These are phyloP conservation scores for Ceraclea dissimilis DNA, from an alignment of 2,888 invertebrate species.

Conservation along the genomic window DNA sequence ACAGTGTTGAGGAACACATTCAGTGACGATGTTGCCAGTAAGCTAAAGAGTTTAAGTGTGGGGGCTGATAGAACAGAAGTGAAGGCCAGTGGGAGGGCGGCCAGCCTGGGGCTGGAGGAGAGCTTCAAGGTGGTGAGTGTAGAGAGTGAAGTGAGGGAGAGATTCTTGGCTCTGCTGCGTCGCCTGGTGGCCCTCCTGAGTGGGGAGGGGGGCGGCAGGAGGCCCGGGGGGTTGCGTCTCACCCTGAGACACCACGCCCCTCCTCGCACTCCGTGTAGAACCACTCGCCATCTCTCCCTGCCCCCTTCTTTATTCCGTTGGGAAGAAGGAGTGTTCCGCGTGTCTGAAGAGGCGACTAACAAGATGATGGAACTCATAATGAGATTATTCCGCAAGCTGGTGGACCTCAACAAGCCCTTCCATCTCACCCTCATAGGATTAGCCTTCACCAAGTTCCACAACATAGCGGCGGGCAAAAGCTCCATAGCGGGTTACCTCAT, in stretches of 20 bases:
- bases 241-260: constrained; percentile 67
- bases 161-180: constrained; percentile 59
- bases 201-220: constrained; percentile 71
- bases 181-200: constrained; percentile 63
- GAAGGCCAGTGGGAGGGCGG: constrained; percentile 67
- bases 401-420: constrained; percentile 65
- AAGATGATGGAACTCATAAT: constrained; percentile 64
- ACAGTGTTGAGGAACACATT: constrained; percentile 55
- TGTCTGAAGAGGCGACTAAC: constrained; percentile 50
- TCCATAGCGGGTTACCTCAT: constrained; percentile 69
- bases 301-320: constrained; percentile 56
- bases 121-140: constrained; percentile 66
- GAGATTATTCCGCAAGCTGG: constrained; percentile 67
- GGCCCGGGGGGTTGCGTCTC: constrained; percentile 67
- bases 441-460: constrained; percentile 75
- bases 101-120: constrained; percentile 73
- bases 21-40: constrained; percentile 60
- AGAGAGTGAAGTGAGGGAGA: constrained; percentile 65
- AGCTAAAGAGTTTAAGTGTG: constrained; percentile 60
- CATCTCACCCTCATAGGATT: constrained; percentile 74
- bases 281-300: constrained; percentile 68
- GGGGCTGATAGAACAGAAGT: constrained; percentile 70
- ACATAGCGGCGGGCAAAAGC: constrained; percentile 58
- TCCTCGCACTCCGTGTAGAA: constrained; percentile 58
- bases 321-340: constrained; percentile 39